Evolutionary conservation across 2,797 vertebrate species (phyloP), one percentile per base, ranked within the genome.

Genomic region (Gallinago nigripennis): DNA sequence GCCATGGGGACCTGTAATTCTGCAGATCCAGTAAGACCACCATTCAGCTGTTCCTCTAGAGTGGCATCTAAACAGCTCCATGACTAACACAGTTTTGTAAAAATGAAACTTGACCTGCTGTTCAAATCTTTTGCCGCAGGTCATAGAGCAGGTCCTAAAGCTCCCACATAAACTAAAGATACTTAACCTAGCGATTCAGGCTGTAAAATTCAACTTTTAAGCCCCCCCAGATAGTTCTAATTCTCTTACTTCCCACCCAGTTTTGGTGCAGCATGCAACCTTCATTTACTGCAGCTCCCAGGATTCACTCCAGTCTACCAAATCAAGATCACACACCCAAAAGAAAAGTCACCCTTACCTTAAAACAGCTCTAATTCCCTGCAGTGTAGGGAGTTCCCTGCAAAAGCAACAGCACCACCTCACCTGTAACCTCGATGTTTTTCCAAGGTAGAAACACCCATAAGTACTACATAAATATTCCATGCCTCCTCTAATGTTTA

Each of bases 1-100:
- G 78, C 68, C 86, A 88, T 78, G 83, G 95, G 93, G 95, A 94
- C 60, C 30, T 6, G 4, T 76, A 92, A 86, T 61, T 84, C 68
- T 65, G 83, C 46, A 79, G 78, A 68, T 60, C 37, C 75, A 92
- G 24, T 53, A 63, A 90, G 94, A 88, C 75, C 91, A 95, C 83
- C 71, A 63, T 27, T 81, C 68, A 85, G 81, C 68, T 87, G 64
- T 23, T 87, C 75, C 75, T 78, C 71, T 54, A 28, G 60, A 84
- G 65, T 9, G 80, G 70, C 45, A 82, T 57, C 68, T 87, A 39
- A 86, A 60, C 60, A 88, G 60, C 64, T 87, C 68, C 50, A 85
- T 77, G 30, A 30, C 53, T 70, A 90, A 73, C 11, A 28, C 8
- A 33, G 7, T 4, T 92, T 70, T 81, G 28, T 51, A 73, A 82